Percentiles rank a stretch among this genome's conserved stretches.
Conservation (phyloP, 1,140 invertebrate species). For the Drosophila pandora region DNA sequence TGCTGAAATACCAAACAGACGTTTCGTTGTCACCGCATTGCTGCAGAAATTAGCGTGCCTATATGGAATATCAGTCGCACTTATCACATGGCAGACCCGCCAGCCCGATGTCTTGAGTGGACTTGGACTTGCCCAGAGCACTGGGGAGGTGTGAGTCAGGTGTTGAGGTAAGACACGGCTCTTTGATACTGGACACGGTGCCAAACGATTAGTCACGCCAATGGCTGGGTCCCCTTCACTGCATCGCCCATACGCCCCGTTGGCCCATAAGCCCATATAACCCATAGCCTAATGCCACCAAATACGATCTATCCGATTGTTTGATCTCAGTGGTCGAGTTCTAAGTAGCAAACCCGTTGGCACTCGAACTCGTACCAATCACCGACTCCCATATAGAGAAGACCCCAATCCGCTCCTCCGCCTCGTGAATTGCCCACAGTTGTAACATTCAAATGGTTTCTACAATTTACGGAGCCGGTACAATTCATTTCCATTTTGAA, state of each 20-base stretch:
- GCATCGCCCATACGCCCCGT: conserved; percentile 50
- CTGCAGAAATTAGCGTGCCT: conserved; percentile 55
- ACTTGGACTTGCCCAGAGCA: conserved; percentile 3
- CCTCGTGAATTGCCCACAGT: background rate
- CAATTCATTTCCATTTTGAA: conserved; percentile 38
- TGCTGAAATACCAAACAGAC: conserved; percentile 57
- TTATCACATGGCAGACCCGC: conserved; percentile 38
- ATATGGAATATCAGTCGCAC: conserved; percentile 36
- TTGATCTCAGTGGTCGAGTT: conserved; percentile 33
- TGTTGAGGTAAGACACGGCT: conserved; percentile 41
- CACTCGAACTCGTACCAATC: conserved; percentile 44
- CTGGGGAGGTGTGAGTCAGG: conserved; percentile 41
- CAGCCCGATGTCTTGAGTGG: conserved; percentile 22
- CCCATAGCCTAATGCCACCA: conserved; percentile 32
- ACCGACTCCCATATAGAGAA: conserved; percentile 53
- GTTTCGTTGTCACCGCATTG: conserved; percentile 52
- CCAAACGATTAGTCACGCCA: conserved; percentile 62
- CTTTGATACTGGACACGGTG: conserved; percentile 41
- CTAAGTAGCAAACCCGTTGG: conserved; percentile 44
- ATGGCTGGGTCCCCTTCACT: background rate
- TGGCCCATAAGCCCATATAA: background rate
- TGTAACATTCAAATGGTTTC: conserved; percentile 47
- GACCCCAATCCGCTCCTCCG: conserved; percentile 22
- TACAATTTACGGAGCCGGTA: conserved; percentile 19
- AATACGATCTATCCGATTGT: conserved; percentile 23